A percentile compares a stretch with the other conserved stretches of the same genome.
Evolutionary conservation across 2,797 vertebrate species (phyloP).

Genomic region (Anableps anableps): DNA sequence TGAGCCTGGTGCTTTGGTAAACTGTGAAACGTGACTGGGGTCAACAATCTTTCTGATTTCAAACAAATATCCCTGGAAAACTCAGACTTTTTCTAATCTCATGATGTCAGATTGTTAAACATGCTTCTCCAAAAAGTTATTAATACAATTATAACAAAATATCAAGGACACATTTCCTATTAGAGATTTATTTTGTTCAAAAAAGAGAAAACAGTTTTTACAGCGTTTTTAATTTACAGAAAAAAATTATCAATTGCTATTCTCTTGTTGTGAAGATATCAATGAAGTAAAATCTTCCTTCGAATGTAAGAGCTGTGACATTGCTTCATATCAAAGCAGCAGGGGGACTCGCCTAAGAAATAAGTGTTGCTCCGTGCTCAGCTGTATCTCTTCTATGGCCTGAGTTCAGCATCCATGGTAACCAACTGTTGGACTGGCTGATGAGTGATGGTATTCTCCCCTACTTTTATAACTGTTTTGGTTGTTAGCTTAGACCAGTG

Average conservation of each 20-base stretch:
- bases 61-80: neutral
- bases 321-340: neutral
- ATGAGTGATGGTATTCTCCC: neutral
- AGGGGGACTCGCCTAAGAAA: neutral
- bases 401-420: neutral
- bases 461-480: neutral
- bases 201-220: too few relatives aligned
- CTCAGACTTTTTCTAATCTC: neutral
- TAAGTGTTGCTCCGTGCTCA: neutral
- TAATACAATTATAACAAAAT: too few relatives aligned
- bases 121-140: too few relatives aligned
- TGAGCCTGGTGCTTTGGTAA: constrained; percentile 1
- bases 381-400: neutral
- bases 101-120: too few relatives aligned
- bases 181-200: neutral
- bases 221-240: too few relatives aligned
- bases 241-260: neutral
- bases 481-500: neutral
- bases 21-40: constrained; percentile 8
- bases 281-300: neutral
- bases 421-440: neutral
- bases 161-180: neutral
- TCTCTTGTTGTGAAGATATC: neutral
- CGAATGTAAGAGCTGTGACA: neutral
- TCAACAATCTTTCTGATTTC: constrained; percentile 1